phyloP scores from a whole-genome alignment of 2,888 invertebrate genomes.

The Holacanthella duospinosa region DNA sequence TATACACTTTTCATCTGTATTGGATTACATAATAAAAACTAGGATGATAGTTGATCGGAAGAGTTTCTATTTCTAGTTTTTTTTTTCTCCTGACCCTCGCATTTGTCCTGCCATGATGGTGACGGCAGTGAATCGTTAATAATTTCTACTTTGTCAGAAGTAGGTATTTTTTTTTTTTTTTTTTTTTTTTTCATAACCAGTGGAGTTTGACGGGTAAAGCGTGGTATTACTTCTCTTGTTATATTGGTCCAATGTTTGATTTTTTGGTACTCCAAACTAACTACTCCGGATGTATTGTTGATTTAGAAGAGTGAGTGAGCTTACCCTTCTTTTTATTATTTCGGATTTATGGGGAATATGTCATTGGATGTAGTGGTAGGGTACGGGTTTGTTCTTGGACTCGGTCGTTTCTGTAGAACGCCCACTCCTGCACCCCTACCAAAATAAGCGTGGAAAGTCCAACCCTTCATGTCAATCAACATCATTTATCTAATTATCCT shows the following conservation, averaged over 20 bases:
- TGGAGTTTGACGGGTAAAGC: constrained; percentile 6
- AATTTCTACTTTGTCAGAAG: constrained; percentile 18
- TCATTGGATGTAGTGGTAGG: constrained; percentile 8
- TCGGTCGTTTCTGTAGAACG: constrained; percentile 17
- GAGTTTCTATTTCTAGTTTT: background rate
- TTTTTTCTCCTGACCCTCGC: background rate
- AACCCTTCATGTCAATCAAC: constrained; percentile 33
- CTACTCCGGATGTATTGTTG: too few relatives aligned
- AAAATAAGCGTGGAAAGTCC: constrained; percentile 29
- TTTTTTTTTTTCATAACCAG: constrained; percentile 17
- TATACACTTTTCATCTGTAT: background rate
- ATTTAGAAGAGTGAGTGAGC: background rate
- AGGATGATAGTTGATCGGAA: background rate
- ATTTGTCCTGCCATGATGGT: background rate
- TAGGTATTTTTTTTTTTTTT: too few relatives aligned
- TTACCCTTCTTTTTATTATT: background rate
- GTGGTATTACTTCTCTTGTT: background rate
- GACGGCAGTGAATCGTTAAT: constrained; percentile 11
- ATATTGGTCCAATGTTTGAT: background rate
- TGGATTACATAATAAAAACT: background rate
- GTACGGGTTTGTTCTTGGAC: constrained; percentile 13
- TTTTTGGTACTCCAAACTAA: too few relatives aligned
- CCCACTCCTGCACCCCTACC: constrained; percentile 27
- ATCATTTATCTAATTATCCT: constrained; percentile 32
- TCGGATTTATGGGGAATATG: constrained; percentile 5